These are phyloP conservation scores for Prionace glauca DNA, from an alignment of 2,797 vertebrate species.

Conservation along the genomic window DNA sequence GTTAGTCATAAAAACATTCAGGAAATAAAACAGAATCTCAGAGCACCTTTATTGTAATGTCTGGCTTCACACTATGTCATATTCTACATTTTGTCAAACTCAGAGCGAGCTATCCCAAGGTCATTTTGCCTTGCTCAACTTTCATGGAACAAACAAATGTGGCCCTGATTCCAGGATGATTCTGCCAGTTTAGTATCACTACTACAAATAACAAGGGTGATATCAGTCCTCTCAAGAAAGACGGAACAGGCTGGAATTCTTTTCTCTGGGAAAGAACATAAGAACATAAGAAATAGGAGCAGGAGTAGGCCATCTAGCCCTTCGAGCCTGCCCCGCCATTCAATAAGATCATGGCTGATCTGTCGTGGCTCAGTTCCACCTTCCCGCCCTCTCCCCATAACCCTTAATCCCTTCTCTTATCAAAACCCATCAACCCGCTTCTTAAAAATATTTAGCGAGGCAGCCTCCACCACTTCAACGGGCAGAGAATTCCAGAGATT, in stretches of 20 bases:
- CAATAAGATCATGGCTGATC: too few species aligned
- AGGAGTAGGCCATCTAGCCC: too few species aligned
- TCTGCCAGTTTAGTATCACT: neutral
- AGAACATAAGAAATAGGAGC: too few species aligned
- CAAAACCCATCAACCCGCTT: too few species aligned
- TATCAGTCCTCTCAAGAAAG: neutral
- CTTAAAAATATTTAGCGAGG: too few species aligned
- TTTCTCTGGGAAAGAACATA: neutral
- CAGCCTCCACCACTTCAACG: too few species aligned
- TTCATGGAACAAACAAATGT: neutral
- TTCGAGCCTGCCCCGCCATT: too few species aligned
- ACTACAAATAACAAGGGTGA: neutral
- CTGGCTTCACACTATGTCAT: neutral
- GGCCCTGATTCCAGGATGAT: too few species aligned
- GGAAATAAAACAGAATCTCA: neutral
- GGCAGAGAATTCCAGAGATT: too few species aligned
- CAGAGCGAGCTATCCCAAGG: neutral
- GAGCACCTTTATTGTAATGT: neutral
- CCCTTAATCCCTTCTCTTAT: too few species aligned
- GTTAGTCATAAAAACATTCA: neutral
- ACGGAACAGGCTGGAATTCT: neutral
- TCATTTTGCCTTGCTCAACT: neutral
- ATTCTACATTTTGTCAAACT: neutral
- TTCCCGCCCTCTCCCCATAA: too few species aligned
- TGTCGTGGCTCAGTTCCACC: too few species aligned